Evolutionary conservation across 1,140 invertebrate species (phyloP), one percentile per base, ranked within the genome.

Genomic region (Ips typographus): DNA sequence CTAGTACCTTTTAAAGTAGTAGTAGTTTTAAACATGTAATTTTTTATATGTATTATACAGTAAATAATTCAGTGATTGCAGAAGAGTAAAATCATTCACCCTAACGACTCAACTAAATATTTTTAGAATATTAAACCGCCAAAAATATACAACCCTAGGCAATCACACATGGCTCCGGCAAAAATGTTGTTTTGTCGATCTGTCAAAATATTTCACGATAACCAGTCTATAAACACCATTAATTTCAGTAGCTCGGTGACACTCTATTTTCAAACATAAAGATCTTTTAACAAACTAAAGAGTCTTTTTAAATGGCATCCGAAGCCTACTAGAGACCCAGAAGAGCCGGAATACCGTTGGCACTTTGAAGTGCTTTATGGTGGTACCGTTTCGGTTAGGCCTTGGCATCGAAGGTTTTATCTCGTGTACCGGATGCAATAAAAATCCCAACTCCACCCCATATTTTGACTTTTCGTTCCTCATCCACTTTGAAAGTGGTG

Each of bases 191-290:
- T 63, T 63, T 63, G 7, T 49, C 40, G 47, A 65, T 65, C 63
- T 42, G 51, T 65, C 63, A 65, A 42, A 56, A 65, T 56, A 65
- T 65, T 56, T 65, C 40, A 65, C 61, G 61, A 63, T 52, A 63
- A 43, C 47, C 61, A 55, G n/a, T 42, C 40, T 43, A 56, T 56
- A 65, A 65, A 65, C 52, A 56, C 63, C 63, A 65, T 65, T 65
- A 65, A 65, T 65, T 65, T 42, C 63, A 41, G 40, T 40, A 36
- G 40, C 3, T 56, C n/a, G 41, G 51, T 65, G 63, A 65, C 63
- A 65, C 7, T 43, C 49, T 40, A 65, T 56, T 65, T 65, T 56
- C 63, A 65, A 65, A 65, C 63, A 65, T 56, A 7, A 56, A 36
- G 60, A 43, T 63, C 61, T 51, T 40, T 63, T 42, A 63, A 40